These are phyloP conservation scores for Sylvilagus floridanus DNA, from an alignment of 2,797 vertebrate species.

Conservation along the genomic window DNA sequence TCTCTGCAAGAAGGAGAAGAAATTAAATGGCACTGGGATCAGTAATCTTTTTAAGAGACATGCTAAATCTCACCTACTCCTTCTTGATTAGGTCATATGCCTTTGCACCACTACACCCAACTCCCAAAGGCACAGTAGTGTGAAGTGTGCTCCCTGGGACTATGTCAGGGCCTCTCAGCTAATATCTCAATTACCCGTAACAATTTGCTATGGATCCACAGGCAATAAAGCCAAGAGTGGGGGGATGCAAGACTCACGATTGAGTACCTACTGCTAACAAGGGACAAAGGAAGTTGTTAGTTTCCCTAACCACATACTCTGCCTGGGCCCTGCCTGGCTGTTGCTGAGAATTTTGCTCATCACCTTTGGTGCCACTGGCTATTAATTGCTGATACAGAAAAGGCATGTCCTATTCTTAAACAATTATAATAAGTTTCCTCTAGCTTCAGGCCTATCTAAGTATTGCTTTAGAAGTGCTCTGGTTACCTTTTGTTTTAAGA, in stretches of 20 bases:
- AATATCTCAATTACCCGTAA: background rate
- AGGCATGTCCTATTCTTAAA: conserved; percentile 19
- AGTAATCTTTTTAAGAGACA: conserved; percentile 7
- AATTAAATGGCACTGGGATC: conserved; percentile 10
- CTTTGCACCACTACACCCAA: background rate
- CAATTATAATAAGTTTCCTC: background rate
- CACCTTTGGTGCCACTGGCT: background rate
- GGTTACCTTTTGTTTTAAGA: background rate
- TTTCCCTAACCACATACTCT: background rate
- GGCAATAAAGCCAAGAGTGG: conserved; percentile 18
- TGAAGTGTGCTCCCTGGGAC: background rate
- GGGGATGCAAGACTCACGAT: background rate
- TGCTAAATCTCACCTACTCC: background rate
- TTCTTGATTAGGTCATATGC: background rate
- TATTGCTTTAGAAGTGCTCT: conserved; percentile 13
- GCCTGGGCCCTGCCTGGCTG: background rate
- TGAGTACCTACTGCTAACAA: conserved; percentile 15
- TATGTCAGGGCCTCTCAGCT: background rate
- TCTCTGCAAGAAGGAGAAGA: background rate
- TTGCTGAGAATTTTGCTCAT: background rate
- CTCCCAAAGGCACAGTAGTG: background rate
- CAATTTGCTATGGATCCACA: background rate
- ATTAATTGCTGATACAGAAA: background rate
- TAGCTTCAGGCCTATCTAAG: background rate
- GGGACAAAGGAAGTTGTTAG: background rate